Evolutionary conservation across 2,113 vertebrate genomes (phyloP).

Genomic region (Bubo blakistoni): DNA sequence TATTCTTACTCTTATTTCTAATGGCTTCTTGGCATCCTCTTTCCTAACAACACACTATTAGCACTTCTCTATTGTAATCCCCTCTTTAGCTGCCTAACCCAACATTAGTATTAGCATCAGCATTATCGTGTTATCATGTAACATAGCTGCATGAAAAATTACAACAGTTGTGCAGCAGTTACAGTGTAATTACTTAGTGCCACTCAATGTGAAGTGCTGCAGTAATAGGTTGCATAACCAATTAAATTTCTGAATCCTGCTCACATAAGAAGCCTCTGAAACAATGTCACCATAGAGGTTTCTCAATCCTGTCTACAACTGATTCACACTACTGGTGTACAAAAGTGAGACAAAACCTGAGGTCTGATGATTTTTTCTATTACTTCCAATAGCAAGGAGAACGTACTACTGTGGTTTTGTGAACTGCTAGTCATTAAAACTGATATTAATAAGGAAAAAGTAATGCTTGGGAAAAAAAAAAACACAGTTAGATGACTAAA

Average conservation of each 20-base stretch:
- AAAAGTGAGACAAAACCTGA: not conserved
- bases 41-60: conserved; percentile 21
- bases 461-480: not conserved
- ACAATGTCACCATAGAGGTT: not conserved
- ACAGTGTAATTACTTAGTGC: conserved; percentile 31
- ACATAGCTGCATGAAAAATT: conserved; percentile 27
- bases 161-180: conserved; percentile 40
- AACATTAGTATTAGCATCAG: conserved; percentile 16
- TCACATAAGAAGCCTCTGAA: not conserved
- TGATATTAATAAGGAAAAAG: not conserved
- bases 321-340: not conserved
- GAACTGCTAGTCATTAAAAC: not conserved
- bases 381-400: not conserved
- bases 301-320: not conserved
- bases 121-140: conserved; percentile 39
- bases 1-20: not conserved
- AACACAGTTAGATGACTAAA: not conserved
- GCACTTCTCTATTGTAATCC: conserved; percentile 28
- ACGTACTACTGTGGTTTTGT: not conserved
- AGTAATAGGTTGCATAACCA: conserved; percentile 15
- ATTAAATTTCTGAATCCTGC: conserved; percentile 14
- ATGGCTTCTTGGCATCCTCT: not conserved
- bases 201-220: conserved; percentile 21
- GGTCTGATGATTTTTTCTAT: not conserved
- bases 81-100: conserved; percentile 24